phyloP scores from a whole-genome alignment of 2,797 vertebrate species.

The Mormyrus hasselquistii region DNA sequence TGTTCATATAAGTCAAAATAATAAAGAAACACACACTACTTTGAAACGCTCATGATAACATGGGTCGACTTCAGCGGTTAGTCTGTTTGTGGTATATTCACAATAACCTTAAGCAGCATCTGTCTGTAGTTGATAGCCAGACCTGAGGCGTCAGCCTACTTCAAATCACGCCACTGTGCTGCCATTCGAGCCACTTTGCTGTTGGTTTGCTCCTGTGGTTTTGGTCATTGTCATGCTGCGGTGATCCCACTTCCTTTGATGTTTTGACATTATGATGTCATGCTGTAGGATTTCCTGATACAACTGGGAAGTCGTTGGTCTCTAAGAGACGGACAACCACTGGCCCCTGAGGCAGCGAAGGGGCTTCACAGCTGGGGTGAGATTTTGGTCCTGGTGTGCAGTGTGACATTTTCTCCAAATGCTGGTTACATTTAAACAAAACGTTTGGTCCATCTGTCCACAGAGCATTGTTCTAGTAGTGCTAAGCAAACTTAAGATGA shows the following conservation, averaged over 20 bases:
- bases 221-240: background rate
- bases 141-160: background rate
- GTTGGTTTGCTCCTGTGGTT: background rate
- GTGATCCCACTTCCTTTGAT: background rate
- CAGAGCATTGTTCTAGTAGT: background rate
- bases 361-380: background rate
- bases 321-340: background rate
- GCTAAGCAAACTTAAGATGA: background rate
- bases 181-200: background rate
- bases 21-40: background rate
- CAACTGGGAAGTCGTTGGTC: background rate
- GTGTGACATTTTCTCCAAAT: background rate
- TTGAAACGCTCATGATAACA: background rate
- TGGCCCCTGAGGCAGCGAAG: background rate
- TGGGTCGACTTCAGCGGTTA: background rate
- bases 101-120: background rate
- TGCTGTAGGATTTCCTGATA: background rate
- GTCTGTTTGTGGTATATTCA: background rate
- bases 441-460: background rate
- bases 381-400: background rate
- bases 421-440: background rate
- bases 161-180: background rate
- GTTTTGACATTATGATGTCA: background rate
- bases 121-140: background rate
- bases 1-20: background rate